Evolutionary conservation across 2,113 vertebrate genomes (phyloP).

Genomic region (human (Homo sapiens)): GRCh38 chr1:58440501-58441000

Average conservation of each 20-base stretch:
- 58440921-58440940: background rate
- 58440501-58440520: slow-evolving; percentile 13
- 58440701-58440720: background rate
- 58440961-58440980: background rate
- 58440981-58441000: background rate
- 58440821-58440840: background rate
- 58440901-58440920: background rate
- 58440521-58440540: background rate
- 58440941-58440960: background rate
- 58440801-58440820: background rate
- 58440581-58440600: slow-evolving; percentile 16
- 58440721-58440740: background rate
- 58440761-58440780: background rate
- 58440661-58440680: slow-evolving; percentile 14
- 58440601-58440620: background rate
- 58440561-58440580: background rate
- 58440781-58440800: background rate
- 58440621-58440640: background rate
- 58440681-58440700: background rate
- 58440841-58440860: background rate
- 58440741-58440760: background rate
- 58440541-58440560: slow-evolving; percentile 10
- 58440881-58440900: background rate
- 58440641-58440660: background rate
- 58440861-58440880: background rate